Conservation (phyloP, 2,113 vertebrate genomes). For the Murina feae region DNA sequence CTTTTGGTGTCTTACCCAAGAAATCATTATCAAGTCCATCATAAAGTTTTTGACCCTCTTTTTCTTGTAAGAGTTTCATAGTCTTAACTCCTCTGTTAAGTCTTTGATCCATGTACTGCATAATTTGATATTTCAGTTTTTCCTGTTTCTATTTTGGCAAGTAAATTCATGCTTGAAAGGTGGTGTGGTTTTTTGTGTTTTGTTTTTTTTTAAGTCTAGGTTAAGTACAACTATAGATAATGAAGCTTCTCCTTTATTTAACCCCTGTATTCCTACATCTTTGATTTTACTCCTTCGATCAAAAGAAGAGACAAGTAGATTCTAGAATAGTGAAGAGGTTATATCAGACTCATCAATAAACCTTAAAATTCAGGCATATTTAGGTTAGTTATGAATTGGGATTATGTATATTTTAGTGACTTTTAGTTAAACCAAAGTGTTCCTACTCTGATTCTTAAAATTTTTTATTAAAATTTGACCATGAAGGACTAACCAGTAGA, state of each 20-base stretch:
- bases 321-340: background rate
- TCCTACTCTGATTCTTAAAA: background rate
- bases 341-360: background rate
- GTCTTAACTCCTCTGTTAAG: background rate
- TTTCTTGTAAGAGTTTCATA: conserved; percentile 3
- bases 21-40: background rate
- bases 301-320: background rate
- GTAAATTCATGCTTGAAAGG: background rate
- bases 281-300: background rate
- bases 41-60: background rate
- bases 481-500: background rate
- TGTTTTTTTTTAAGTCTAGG: background rate
- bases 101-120: background rate
- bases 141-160: background rate
- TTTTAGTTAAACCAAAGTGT: background rate
- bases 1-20: conserved; percentile 26
- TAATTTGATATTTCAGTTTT: conserved; percentile 22
- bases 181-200: background rate
- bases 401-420: conserved; percentile 27
- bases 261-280: background rate
- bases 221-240: background rate
- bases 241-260: conserved; percentile 26
- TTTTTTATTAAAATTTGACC: background rate
- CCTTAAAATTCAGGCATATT: conserved; percentile 34
- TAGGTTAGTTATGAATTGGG: background rate